Evolutionary conservation across 1,140 invertebrate genomes (phyloP).

Genomic region (Homalodisca vitripennis): DNA sequence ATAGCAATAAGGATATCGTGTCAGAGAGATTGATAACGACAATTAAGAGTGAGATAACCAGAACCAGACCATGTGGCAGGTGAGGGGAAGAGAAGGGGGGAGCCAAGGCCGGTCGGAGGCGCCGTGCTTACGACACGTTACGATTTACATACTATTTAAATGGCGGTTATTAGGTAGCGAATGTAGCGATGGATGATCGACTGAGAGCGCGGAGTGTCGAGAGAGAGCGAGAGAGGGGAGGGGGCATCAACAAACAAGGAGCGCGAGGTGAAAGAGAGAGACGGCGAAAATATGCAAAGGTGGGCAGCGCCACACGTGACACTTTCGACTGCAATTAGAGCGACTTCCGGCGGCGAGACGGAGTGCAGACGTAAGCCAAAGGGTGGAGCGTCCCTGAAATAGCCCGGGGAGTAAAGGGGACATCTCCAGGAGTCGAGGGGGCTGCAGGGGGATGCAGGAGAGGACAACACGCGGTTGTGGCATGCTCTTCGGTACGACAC

Average conservation of each 20-base stretch:
- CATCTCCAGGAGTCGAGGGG: too few relatives aligned
- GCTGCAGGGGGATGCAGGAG: background rate
- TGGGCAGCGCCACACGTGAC: background rate
- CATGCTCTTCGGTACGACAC: background rate
- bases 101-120: too few relatives aligned
- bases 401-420: background rate
- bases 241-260: background rate
- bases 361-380: background rate
- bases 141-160: background rate
- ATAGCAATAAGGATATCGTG: too few relatives aligned
- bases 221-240: background rate
- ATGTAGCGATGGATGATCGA: background rate
- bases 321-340: background rate
- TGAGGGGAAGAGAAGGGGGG: too few relatives aligned
- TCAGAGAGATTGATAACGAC: too few relatives aligned
- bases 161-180: background rate
- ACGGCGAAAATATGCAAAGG: background rate
- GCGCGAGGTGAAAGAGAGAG: background rate
- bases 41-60: too few relatives aligned
- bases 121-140: too few relatives aligned
- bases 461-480: background rate
- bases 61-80: too few relatives aligned
- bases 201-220: background rate
- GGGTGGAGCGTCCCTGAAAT: background rate
- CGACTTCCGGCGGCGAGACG: background rate